Evolutionary conservation across 1,140 invertebrate species (phyloP).

Genomic region (Mizuhopecten yessoensis): DNA sequence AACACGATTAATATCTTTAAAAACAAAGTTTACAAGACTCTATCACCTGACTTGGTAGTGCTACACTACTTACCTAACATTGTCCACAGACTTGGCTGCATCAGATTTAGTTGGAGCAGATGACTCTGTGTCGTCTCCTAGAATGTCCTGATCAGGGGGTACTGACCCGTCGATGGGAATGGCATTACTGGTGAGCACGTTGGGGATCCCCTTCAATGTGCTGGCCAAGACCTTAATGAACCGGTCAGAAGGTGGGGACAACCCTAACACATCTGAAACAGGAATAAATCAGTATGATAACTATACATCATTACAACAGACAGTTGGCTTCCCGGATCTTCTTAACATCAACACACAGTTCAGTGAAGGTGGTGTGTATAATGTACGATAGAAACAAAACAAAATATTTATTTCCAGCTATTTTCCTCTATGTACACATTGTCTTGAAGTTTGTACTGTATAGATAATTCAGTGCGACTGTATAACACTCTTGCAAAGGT

Average conservation of each 20-base stretch:
- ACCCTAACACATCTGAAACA: slow-evolving; percentile 71
- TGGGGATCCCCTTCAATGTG: slow-evolving; percentile 76
- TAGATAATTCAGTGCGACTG: no score
- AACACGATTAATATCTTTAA: no score
- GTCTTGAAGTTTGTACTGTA: no score
- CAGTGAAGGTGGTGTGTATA: no score
- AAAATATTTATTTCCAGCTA: no score
- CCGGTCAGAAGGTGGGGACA: slow-evolving; percentile 76
- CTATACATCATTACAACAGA: background rate
- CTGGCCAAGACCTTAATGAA: slow-evolving; percentile 72
- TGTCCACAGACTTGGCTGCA: slow-evolving; percentile 53
- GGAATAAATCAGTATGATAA: background rate
- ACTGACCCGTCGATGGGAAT: slow-evolving; percentile 74
- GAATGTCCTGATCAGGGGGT: slow-evolving; percentile 54
- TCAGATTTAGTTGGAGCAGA: slow-evolving; percentile 62
- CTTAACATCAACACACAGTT: no score
- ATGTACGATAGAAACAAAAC: no score
- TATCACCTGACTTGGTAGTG: no score
- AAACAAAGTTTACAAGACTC: no score
- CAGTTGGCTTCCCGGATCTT: no score
- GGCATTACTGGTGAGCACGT: slow-evolving; percentile 73
- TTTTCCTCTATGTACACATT: no score
- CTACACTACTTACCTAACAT: slow-evolving; percentile 55
- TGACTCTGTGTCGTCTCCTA: slow-evolving; percentile 60
- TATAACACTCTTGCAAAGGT: no score